phyloP scores from a whole-genome alignment of 2,113 vertebrate genomes.

The Ctenodactylus gundi region DNA sequence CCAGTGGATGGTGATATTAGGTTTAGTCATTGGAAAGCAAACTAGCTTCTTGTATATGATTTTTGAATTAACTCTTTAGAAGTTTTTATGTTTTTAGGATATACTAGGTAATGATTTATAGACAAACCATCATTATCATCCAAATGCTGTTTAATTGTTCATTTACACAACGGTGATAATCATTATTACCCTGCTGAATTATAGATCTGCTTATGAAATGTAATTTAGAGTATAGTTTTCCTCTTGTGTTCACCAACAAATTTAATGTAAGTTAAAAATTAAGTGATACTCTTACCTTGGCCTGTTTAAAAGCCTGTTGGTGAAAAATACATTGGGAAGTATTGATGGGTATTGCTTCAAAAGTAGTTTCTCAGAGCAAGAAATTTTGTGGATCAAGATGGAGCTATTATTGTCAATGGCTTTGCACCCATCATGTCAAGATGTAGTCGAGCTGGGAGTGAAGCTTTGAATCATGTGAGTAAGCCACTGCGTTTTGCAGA shows the following conservation, averaged over 20 bases:
- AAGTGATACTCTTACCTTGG: background rate
- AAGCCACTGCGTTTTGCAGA: background rate
- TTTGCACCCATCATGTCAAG: background rate
- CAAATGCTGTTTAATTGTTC: constrained; percentile 1
- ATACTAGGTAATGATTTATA: background rate
- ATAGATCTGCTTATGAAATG: background rate
- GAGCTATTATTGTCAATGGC: background rate
- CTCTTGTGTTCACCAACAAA: background rate
- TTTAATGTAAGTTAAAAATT: constrained; percentile 21
- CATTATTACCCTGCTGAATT: background rate
- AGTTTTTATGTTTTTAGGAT: background rate
- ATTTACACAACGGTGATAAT: background rate
- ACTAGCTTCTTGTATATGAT: background rate
- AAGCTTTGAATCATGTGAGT: background rate
- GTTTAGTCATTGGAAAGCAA: constrained; percentile 3
- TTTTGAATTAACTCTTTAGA: constrained; percentile 32
- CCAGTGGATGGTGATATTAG: constrained; percentile 6
- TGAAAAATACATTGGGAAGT: background rate
- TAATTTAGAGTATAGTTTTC: constrained; percentile 22
- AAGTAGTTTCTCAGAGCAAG: background rate
- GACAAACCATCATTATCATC: background rate
- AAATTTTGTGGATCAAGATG: background rate
- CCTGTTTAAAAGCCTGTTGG: background rate
- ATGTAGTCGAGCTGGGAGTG: background rate
- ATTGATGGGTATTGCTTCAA: background rate